Base-by-base conservation (phyloP, 1,140 invertebrate species). In the Drosophila orena region DNA sequence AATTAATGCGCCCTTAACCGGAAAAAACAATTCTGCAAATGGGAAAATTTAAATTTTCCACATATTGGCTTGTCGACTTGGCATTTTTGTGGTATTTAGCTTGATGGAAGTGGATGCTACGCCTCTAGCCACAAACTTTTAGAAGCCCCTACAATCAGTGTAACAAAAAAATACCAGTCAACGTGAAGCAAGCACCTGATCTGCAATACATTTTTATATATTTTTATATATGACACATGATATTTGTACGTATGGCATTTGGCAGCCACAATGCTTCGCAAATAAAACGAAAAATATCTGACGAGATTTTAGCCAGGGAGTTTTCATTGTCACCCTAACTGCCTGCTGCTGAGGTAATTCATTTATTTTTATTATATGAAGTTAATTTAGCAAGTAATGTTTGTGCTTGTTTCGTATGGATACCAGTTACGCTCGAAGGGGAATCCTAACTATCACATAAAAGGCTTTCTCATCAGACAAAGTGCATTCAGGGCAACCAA, bases 1-100 rank as follows among this genome's bases (percentile, higher is more conserved):
- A 86, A 86, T 86, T 86, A 86, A 81, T 79, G 50, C 43, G 30
- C 69, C 72, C 77, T 59, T 72, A 43, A 20, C 43, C 64, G 43
- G 66, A 75, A 74, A 81, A 69, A 56, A 53, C 37, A 37, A 27
- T 50, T 62, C 27, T 49, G 30, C 24, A 54, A 35, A 38, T 77
- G 73, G 44, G 64, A 46, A 52, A 71, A 71, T 86, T 76, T 76
- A 53, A 78, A 72, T 75, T 78, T 62, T 46, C 60, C 50, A 66
- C 59, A 47, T 2, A 30, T n/a, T 38, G 34, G 27, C 40, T 70
- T 8, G 35, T 50, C 61, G 78, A 52, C 44, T 34, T 49, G 50
- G 54, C 62, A 61, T 47, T 78, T 64, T 35, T 70, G 66, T 57
- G 64, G 50, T 11, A 22, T 66, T 10, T n/a, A 10, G 40, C 22